Evolutionary conservation across 2,888 invertebrate genomes (phyloP).

Genomic region (Cataglyphis livida): DNA sequence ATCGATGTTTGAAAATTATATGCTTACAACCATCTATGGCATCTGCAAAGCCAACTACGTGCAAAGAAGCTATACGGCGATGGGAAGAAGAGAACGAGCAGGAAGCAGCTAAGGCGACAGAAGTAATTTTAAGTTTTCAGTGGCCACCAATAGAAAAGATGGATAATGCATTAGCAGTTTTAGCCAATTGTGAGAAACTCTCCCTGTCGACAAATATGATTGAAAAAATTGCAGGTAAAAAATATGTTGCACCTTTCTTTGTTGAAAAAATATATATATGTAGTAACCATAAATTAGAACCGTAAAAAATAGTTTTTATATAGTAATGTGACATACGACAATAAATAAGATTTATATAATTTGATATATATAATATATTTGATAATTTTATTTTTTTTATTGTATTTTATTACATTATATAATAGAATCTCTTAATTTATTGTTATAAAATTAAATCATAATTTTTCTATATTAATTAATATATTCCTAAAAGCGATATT

Average conservation of each 20-base stretch:
- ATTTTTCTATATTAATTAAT: neutral
- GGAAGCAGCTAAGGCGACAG: slow-evolving; percentile 90
- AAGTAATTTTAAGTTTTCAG: slow-evolving; percentile 94
- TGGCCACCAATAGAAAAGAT: slow-evolving; percentile 98
- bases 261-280: neutral
- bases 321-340: too few species aligned
- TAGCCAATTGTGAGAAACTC: slow-evolving; percentile 93
- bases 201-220: slow-evolving; percentile 97
- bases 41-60: slow-evolving; percentile 89
- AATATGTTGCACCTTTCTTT: neutral
- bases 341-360: too few species aligned
- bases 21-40: slow-evolving; percentile 48
- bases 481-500: neutral
- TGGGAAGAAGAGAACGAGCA: slow-evolving; percentile 93
- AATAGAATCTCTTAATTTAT: neutral
- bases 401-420: neutral
- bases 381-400: neutral
- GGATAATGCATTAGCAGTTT: slow-evolving; percentile 92
- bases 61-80: slow-evolving; percentile 94
- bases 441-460: neutral
- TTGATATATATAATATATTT: too few species aligned
- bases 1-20: neutral
- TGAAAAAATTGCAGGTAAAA: slow-evolving; percentile 92
- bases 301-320: neutral
- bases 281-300: neutral